Evolutionary conservation across 2,113 vertebrate genomes (phyloP).

Genomic region (Pelecanoides urinatrix): DNA sequence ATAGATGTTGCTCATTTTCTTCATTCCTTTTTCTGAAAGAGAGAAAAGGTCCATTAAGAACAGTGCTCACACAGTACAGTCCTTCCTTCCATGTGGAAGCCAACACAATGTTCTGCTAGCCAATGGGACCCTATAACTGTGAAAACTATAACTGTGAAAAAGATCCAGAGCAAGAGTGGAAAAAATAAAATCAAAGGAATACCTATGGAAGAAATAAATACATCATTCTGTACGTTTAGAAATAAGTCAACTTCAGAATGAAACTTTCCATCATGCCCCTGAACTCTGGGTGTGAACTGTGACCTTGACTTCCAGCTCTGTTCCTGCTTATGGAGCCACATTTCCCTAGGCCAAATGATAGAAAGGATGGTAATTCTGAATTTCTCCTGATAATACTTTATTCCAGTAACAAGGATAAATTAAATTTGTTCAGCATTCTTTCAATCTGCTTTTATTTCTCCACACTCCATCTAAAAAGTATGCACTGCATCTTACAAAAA

Average conservation of each 20-base stretch:
- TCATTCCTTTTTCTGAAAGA: conserved; percentile 69
- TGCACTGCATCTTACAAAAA: neutral
- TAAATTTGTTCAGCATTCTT: neutral
- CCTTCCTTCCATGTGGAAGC: neutral
- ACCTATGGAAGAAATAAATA: neutral
- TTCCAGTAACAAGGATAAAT: neutral
- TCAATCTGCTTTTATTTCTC: neutral
- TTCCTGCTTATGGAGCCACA: fast-evolving
- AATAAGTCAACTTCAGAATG: neutral
- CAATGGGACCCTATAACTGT: neutral
- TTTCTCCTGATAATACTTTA: neutral
- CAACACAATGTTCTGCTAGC: neutral
- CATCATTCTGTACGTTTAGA: neutral
- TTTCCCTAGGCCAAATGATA: neutral
- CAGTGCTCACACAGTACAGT: neutral
- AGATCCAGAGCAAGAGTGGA: neutral
- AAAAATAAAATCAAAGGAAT: neutral
- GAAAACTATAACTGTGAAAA: neutral
- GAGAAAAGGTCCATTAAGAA: conserved; percentile 3
- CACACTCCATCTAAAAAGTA: neutral
- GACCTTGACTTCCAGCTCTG: neutral
- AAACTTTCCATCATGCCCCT: neutral
- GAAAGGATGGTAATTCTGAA: neutral
- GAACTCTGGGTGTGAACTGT: neutral
- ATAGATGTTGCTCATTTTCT: conserved; percentile 94